phyloP scores from a whole-genome alignment of 2,113 vertebrate species.

The Aix galericulata region DNA sequence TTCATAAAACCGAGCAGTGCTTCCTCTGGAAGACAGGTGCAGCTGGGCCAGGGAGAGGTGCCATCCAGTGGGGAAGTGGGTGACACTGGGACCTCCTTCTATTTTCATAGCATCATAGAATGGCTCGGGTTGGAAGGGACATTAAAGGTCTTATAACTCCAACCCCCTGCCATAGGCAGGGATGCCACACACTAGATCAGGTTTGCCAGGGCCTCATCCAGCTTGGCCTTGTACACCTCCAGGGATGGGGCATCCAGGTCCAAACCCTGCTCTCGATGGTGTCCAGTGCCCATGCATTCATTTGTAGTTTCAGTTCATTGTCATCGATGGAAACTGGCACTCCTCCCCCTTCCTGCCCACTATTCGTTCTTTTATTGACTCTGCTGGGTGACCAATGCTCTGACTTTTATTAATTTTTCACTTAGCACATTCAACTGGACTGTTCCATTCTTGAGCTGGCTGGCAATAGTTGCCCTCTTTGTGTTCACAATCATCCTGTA shows the following conservation, averaged over 20 bases:
- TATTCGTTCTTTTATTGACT: background rate
- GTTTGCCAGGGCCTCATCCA: no score
- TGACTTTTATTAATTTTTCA: constrained; percentile 56
- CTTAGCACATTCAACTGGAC: constrained; percentile 98
- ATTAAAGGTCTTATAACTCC: no score
- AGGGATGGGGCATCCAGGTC: background rate
- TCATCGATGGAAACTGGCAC: background rate
- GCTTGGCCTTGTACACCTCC: no score
- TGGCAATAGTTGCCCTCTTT: constrained; percentile 89
- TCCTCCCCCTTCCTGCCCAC: background rate
- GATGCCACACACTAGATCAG: no score
- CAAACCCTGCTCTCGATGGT: background rate
- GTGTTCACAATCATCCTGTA: constrained; percentile 87
- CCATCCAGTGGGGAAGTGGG: rapidly evolving
- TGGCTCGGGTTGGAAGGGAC: no score
- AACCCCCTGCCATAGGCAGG: no score
- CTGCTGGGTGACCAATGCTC: background rate
- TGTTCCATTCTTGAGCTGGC: constrained; percentile 96
- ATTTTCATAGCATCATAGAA: background rate
- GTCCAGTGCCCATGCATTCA: background rate
- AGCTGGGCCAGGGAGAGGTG: background rate
- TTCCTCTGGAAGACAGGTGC: background rate
- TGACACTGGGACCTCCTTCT: background rate
- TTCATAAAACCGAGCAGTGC: rapidly evolving
- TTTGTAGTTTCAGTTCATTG: background rate